Conservation (phyloP, 2,113 vertebrate genomes). For the Daphoenositta chrysoptera region DNA sequence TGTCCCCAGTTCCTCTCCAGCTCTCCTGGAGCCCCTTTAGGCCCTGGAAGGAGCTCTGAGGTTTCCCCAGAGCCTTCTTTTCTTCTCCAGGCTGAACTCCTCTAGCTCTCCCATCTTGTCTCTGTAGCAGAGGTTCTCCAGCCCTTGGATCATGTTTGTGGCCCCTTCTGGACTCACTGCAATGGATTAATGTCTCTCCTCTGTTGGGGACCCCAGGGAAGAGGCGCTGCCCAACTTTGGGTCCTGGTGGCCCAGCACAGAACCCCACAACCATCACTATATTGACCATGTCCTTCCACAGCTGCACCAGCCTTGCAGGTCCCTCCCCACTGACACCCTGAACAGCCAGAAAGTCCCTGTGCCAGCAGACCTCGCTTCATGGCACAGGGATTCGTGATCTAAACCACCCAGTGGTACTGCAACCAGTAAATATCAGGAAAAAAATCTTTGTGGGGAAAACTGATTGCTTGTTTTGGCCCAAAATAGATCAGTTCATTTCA, state of each 20-base stretch:
- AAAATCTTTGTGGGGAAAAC: neutral
- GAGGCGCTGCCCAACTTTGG: rapidly evolving
- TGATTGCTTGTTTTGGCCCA: neutral
- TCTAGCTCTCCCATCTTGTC: neutral
- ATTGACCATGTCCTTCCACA: neutral
- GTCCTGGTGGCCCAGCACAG: neutral
- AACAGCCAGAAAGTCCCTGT: neutral
- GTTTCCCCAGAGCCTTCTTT: neutral
- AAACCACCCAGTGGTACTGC: neutral
- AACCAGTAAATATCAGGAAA: neutral
- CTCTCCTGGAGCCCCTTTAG: neutral
- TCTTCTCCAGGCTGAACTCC: neutral
- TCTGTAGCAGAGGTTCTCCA: neutral
- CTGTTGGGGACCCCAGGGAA: neutral
- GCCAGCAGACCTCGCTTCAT: neutral
- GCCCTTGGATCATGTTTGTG: neutral
- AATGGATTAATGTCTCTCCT: neutral
- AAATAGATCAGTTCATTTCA: neutral
- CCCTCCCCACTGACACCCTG: neutral
- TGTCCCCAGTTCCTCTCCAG: neutral
- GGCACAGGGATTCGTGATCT: neutral
- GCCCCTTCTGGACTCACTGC: neutral
- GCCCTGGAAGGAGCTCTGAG: rapidly evolving
- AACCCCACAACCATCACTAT: neutral
- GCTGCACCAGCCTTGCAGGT: neutral